Conservation (phyloP, 2,888 invertebrate genomes). For the Alloscopus bannaensis region DNA sequence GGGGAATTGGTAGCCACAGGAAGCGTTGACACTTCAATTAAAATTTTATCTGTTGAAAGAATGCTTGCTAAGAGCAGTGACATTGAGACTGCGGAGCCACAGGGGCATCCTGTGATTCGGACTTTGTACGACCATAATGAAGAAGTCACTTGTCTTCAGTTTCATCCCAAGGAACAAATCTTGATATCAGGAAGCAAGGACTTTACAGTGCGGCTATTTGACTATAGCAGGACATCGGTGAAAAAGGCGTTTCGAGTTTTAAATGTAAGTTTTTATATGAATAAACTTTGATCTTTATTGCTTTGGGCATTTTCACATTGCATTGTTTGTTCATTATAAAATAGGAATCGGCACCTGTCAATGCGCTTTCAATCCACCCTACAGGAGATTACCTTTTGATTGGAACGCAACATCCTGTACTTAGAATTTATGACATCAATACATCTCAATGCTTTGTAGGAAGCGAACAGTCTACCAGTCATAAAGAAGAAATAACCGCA, state of each 20-base stretch:
- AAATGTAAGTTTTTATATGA: conserved; percentile 79
- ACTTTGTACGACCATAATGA: conserved; percentile 98
- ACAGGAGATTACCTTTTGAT: conserved; percentile 95
- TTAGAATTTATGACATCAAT: conserved; percentile 92
- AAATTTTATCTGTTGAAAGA: conserved; percentile 98
- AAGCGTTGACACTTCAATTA: conserved; percentile 98
- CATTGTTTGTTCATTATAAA: conserved; percentile 42
- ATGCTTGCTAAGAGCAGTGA: conserved; percentile 99
- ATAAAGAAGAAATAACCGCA: conserved; percentile 84
- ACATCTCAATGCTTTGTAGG: conserved; percentile 97
- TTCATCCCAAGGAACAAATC: conserved; percentile 96
- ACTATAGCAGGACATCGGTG: conserved; percentile 98
- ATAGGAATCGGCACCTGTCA: conserved; percentile 95
- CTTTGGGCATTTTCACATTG: neutral
- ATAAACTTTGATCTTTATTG: conserved; percentile 16
- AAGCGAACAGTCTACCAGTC: conserved; percentile 83
- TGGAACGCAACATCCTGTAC: conserved; percentile 92
- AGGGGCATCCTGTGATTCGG: conserved; percentile 98
- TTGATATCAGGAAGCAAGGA: conserved; percentile 96
- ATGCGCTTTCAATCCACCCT: conserved; percentile 95
- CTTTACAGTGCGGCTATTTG: conserved; percentile 96
- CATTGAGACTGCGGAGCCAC: conserved; percentile 89
- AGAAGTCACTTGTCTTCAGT: conserved; percentile 97
- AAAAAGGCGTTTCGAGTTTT: conserved; percentile 98
- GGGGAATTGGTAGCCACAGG: conserved; percentile 98